A percentile compares a stretch with the other conserved stretches of the same genome.
phyloP scores from a whole-genome alignment of 2,888 invertebrate genomes.

The Spodoptera exigua region DNA sequence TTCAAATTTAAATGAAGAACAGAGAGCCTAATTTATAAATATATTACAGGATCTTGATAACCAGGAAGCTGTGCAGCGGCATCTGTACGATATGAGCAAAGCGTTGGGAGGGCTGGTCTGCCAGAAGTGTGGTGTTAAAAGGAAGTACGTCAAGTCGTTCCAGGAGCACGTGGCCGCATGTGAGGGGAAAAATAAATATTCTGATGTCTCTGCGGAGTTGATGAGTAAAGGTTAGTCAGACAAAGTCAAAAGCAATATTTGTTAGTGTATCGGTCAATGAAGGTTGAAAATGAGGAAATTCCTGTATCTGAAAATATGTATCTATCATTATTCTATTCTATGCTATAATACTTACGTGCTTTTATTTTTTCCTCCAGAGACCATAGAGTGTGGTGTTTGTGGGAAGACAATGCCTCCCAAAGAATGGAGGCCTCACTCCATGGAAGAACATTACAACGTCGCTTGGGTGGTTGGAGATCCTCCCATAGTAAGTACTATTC shows the following conservation, averaged over 20 bases:
- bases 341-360: too few species aligned
- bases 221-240: conserved; percentile 30
- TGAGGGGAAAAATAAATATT: neutral
- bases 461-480: conserved; percentile 87
- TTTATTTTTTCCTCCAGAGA: conserved; percentile 19
- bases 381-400: conserved; percentile 73
- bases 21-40: too few species aligned
- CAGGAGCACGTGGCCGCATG: conserved; percentile 40
- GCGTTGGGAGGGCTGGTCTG: conserved; percentile 46
- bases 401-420: conserved; percentile 69
- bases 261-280: too few species aligned
- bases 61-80: conserved; percentile 32
- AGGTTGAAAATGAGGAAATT: too few species aligned
- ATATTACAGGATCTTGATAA: conserved; percentile 42
- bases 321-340: neutral
- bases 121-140: conserved; percentile 53
- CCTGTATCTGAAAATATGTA: too few species aligned
- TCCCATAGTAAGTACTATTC: conserved; percentile 80
- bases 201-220: conserved; percentile 5
- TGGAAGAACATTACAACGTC: conserved; percentile 86
- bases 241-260: too few species aligned
- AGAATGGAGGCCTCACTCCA: conserved; percentile 84
- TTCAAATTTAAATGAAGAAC: too few species aligned
- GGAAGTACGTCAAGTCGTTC: conserved; percentile 59
- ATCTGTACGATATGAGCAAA: conserved; percentile 48